Evolutionary conservation across 2,888 invertebrate species (phyloP).

Genomic region (Nomada flava): DNA sequence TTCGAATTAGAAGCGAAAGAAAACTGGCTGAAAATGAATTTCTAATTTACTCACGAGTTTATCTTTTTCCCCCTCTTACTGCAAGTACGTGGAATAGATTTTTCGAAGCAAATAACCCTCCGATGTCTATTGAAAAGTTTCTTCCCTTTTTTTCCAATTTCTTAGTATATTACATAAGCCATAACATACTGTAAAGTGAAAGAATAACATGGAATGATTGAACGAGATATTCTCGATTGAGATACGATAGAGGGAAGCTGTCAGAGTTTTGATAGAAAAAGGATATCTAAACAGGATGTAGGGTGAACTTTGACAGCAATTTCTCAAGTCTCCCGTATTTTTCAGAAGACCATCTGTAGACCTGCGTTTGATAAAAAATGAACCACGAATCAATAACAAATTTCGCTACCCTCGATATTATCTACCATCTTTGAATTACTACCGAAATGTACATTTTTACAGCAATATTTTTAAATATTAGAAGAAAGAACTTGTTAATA

Average conservation of each 20-base stretch:
- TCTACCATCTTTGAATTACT: too few relatives aligned
- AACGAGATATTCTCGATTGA: slow-evolving; percentile 30
- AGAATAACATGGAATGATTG: slow-evolving; percentile 7
- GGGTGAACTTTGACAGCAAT: slow-evolving; percentile 50
- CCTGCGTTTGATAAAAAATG: slow-evolving; percentile 49
- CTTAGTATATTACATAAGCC: not conserved
- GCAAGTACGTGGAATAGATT: too few relatives aligned
- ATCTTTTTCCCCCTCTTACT: not conserved
- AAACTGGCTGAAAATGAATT: slow-evolving; percentile 39
- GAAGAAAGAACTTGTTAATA: too few relatives aligned
- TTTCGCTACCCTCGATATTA: slow-evolving; percentile 8
- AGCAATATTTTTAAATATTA: too few relatives aligned
- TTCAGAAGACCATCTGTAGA: slow-evolving; percentile 34
- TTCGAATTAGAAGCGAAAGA: slow-evolving; percentile 1
- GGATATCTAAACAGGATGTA: slow-evolving; percentile 41
- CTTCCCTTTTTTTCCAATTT: not conserved
- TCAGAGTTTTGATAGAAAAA: slow-evolving; percentile 47
- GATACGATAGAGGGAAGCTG: slow-evolving; percentile 26
- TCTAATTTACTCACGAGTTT: slow-evolving; percentile 30
- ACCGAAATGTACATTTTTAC: too few relatives aligned
- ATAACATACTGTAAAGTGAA: not conserved
- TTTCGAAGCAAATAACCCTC: too few relatives aligned
- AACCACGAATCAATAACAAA: slow-evolving; percentile 30
- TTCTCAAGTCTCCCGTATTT: slow-evolving; percentile 45
- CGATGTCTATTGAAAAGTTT: too few relatives aligned